Evolutionary conservation across 2,113 vertebrate species (phyloP), one percentile per base, ranked within the genome.

Genomic region (Perccottus glenii): DNA sequence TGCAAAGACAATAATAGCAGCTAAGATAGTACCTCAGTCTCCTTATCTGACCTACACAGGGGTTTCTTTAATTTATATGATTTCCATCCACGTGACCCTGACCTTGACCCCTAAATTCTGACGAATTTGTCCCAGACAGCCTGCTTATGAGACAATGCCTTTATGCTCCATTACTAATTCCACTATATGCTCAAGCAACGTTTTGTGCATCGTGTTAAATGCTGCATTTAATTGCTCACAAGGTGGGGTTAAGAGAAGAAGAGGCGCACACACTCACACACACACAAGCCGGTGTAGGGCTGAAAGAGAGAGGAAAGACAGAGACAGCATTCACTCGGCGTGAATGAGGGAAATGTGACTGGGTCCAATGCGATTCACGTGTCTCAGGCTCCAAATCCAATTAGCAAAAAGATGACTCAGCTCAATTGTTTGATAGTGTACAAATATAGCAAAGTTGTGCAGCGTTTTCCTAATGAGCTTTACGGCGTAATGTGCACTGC

Each of bases 321-420:
- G 44, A 82, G 76, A 56, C 52, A 6, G 68, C 52, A 70, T 79
- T 79, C 70, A 82, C 35, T 59, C 7, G 9, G 55, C 72, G 8
- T 11, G 1, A 83, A 85, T 80, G 56, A 64, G 72, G 11, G 53
- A 81, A 83, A 82, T 80, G 80, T 82, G 82, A 88, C 80, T 1
- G 1, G 59, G 1, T 10, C 45, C 27, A 69, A 83, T 82, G 11
- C 36, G 36, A 44, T 70, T 56, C 80, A 86, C 35, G 27, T 84
- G 83, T 82, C 70, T 78, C 58, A 27, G 19, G 51, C 33, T 61
- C 70, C 52, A 43, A 83, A 86, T 42, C 82, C 50, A 69, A 72
- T 85, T 73, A 77, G 59, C 12, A 48, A 76, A 75, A 56, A 43
- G 9, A 62, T 64, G 60, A 60, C 16, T 53, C 51, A 36, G 70